Conservation (phyloP, 2,888 invertebrate species). For the Troilus luridus region DNA sequence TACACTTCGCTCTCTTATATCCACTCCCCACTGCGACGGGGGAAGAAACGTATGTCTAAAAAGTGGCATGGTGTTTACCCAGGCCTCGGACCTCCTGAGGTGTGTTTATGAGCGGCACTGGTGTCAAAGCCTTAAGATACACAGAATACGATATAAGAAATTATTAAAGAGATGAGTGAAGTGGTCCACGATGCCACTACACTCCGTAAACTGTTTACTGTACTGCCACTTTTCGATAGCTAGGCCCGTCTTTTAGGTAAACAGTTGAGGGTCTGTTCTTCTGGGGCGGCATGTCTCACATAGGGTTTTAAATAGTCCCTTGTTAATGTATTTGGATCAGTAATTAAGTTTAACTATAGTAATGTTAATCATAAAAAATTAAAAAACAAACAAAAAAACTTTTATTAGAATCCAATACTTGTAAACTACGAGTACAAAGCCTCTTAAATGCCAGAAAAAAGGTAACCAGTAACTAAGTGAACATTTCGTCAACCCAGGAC, state of each 20-base stretch:
- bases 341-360: background rate
- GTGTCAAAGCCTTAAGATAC: constrained; percentile 45
- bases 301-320: background rate
- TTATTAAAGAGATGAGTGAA: constrained; percentile 43
- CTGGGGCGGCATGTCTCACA: background rate
- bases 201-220: constrained; percentile 32
- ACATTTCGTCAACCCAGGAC: too few relatives aligned
- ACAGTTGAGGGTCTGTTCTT: background rate
- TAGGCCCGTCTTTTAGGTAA: background rate
- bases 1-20: background rate
- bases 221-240: constrained; percentile 35
- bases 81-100: constrained; percentile 32
- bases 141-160: constrained; percentile 45
- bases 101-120: constrained; percentile 19
- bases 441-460: too few relatives aligned
- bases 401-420: background rate
- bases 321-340: background rate
- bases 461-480: too few relatives aligned
- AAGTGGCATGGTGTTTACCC: constrained; percentile 24
- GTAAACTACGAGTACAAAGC: too few relatives aligned
- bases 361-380: background rate
- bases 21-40: background rate
- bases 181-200: constrained; percentile 41
- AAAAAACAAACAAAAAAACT: background rate
- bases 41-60: constrained; percentile 9